Evolutionary conservation across 2,888 invertebrate genomes (phyloP).

Genomic region (Drosophila paranaensis): DNA sequence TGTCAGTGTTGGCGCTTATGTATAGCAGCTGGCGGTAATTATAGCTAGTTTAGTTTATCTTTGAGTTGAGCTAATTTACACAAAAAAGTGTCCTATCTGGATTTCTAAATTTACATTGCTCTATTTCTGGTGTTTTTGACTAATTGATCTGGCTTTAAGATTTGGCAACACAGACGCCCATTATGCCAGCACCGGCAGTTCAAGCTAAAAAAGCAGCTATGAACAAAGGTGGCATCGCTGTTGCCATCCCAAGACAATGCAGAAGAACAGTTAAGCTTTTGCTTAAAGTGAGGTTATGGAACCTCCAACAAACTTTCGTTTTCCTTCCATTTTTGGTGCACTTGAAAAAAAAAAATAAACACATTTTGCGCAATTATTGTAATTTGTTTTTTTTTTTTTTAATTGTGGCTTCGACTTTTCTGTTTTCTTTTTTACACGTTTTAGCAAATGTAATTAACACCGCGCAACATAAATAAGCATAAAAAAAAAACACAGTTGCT

Average conservation of each 20-base stretch:
- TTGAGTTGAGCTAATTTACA: too few species aligned
- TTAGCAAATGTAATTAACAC: constrained; percentile 33
- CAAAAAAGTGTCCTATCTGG: too few species aligned
- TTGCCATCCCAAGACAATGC: background rate
- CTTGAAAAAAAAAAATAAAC: constrained; percentile 66
- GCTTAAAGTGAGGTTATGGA: constrained; percentile 24
- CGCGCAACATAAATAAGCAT: constrained; percentile 29
- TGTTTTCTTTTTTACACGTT: constrained; percentile 32
- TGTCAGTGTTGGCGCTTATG: too few species aligned
- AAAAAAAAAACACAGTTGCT: constrained; percentile 34
- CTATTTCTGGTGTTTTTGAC: too few species aligned
- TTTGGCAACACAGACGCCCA: too few species aligned
- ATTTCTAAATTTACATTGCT: too few species aligned
- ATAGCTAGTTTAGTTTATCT: too few species aligned
- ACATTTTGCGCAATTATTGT: constrained; percentile 35
- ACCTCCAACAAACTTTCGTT: constrained; percentile 4
- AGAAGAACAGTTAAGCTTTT: constrained; percentile 5
- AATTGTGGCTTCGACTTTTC: constrained; percentile 62
- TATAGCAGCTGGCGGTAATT: too few species aligned
- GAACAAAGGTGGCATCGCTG: background rate
- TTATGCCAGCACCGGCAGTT: background rate
- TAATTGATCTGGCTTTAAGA: too few species aligned
- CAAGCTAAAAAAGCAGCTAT: background rate
- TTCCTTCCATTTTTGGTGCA: constrained; percentile 24
- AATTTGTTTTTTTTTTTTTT: constrained; percentile 53